Evolutionary conservation across 2,113 vertebrate genomes (phyloP).

Genomic region (Hypocryptadius cinnamomeus): DNA sequence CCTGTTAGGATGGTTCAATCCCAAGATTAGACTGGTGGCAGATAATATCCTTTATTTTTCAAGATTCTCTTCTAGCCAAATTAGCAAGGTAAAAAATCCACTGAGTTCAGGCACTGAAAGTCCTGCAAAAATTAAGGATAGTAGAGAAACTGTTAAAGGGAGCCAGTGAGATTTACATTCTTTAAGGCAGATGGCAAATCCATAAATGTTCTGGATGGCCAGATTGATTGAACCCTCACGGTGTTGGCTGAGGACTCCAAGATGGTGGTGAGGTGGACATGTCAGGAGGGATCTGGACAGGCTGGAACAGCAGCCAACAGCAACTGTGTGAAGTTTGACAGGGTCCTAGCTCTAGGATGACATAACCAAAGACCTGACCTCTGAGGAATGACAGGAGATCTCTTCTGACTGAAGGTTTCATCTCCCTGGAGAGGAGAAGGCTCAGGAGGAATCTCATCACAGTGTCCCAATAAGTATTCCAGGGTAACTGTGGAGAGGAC

Average conservation of each 20-base stretch:
- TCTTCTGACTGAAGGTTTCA: neutral
- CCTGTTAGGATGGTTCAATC: neutral
- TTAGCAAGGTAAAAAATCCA: neutral
- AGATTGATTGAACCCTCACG: neutral
- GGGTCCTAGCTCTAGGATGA: no score
- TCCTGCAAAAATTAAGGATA: neutral
- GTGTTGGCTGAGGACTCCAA: neutral
- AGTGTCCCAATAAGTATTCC: neutral
- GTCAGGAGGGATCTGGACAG: neutral
- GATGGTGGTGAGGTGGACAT: neutral
- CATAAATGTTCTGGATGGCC: neutral
- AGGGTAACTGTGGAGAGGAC: neutral
- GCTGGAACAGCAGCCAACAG: neutral
- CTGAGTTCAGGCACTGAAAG: neutral
- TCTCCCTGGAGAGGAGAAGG: neutral
- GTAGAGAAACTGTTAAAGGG: neutral
- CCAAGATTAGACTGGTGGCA: neutral
- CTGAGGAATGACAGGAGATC: neutral
- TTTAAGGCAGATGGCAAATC: neutral
- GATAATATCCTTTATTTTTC: neutral
- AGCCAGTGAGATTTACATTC: neutral
- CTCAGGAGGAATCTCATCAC: neutral
- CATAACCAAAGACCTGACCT: neutral
- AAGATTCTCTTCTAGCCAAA: neutral
- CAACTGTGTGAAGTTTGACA: neutral